A percentile compares a stretch with the other conserved stretches of the same genome.
These are phyloP conservation scores for Ictidomys tridecemlineatus DNA, from an alignment of 2,113 vertebrate species.

Conservation along the genomic window DNA sequence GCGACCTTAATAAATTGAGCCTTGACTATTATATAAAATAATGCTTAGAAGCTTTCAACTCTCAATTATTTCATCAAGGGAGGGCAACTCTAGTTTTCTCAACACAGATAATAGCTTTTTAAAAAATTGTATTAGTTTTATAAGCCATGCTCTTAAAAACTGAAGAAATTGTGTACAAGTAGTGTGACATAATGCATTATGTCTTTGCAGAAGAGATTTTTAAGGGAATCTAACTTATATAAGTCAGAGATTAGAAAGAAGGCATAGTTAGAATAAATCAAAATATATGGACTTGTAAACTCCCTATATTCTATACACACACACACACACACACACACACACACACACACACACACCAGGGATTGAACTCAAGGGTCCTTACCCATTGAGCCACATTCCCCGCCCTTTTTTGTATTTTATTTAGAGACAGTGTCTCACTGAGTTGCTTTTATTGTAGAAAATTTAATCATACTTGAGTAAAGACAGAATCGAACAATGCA, in stretches of 20 bases:
- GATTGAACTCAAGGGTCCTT: too few species aligned
- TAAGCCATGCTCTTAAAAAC: neutral
- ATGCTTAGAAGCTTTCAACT: neutral
- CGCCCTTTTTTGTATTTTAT: too few species aligned
- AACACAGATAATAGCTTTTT: neutral
- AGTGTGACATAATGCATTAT: neutral
- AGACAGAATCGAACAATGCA: neutral
- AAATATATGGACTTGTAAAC: neutral
- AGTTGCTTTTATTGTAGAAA: neutral
- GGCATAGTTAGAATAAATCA: neutral
- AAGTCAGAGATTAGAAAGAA: neutral
- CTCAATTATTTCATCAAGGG: neutral
- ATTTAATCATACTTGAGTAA: neutral
- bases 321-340: too few species aligned
- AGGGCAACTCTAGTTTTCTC: neutral
- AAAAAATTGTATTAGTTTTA: conserved; percentile 23
- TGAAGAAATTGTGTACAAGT: neutral
- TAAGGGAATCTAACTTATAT: neutral
- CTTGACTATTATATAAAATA: neutral
- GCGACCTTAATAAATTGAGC: neutral
- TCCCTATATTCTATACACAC: neutral
- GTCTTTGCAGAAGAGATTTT: neutral
- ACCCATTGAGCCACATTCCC: too few species aligned
- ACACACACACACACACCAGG: too few species aligned
- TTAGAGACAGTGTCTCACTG: too few species aligned